These are phyloP conservation scores for Rosalia funebris DNA, from an alignment of 2,888 invertebrate species.

Conservation along the genomic window DNA sequence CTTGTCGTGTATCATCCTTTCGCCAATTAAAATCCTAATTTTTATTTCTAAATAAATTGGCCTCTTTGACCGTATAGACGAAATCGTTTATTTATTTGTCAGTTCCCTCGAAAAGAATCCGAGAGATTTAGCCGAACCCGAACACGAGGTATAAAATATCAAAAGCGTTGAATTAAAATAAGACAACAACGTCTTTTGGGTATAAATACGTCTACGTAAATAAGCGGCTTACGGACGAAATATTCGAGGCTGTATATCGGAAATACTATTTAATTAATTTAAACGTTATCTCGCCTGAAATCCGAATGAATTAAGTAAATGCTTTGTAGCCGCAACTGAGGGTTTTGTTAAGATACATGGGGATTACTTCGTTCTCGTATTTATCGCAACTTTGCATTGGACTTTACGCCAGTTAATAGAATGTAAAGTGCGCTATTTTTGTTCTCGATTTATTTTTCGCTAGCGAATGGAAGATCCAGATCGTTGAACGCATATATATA, in stretches of 20 bases:
- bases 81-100: constrained; percentile 42
- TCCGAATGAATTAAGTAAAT: constrained; percentile 51
- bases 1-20: neutral
- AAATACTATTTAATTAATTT: constrained; percentile 57
- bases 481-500: neutral
- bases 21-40: constrained; percentile 25
- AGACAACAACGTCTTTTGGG: constrained; percentile 41
- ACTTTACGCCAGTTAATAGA: constrained; percentile 17
- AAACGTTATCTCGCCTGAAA: constrained; percentile 51
- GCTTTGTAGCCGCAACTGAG: constrained; percentile 48
- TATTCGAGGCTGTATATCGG: constrained; percentile 50
- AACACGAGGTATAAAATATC: constrained; percentile 32
- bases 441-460: constrained; percentile 8
- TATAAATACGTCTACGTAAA: constrained; percentile 46
- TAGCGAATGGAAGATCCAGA: neutral
- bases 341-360: constrained; percentile 37
- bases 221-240: constrained; percentile 45
- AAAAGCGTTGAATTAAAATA: constrained; percentile 40
- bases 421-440: constrained; percentile 15
- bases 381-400: constrained; percentile 26
- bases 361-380: constrained; percentile 26
- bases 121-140: constrained; percentile 35
- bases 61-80: constrained; percentile 32
- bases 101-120: constrained; percentile 36
- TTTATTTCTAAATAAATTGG: constrained; percentile 31